Evolutionary conservation across 2,797 vertebrate genomes (phyloP).

Genomic region (Champsocephalus esox): DNA sequence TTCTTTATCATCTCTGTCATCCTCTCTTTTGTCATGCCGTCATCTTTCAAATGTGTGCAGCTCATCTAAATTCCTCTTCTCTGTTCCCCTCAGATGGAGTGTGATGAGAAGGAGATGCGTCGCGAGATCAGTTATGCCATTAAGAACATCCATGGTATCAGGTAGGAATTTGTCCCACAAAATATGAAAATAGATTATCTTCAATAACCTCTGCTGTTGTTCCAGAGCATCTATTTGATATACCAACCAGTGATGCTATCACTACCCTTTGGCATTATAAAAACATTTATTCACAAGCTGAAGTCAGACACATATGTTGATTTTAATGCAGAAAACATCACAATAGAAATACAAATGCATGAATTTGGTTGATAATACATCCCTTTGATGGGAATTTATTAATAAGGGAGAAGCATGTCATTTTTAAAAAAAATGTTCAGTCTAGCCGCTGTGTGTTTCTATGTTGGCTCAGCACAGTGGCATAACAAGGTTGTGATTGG

Average conservation of each 20-base stretch:
- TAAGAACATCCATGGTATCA: slow-evolving; percentile 99
- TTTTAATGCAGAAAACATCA: slow-evolving; percentile 3
- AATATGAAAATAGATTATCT: not conserved
- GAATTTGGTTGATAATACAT: slow-evolving; percentile 36
- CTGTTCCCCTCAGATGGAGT: slow-evolving; percentile 90
- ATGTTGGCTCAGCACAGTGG: slow-evolving; percentile 32
- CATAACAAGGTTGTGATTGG: too few species aligned
- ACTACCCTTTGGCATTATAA: not conserved
- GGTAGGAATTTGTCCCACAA: slow-evolving; percentile 58
- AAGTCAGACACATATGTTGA: not conserved
- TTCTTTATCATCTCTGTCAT: not conserved
- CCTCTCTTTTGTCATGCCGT: not conserved
- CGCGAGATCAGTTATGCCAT: slow-evolving; percentile 98
- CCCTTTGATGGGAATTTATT: slow-evolving; percentile 30
- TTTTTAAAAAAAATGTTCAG: not conserved
- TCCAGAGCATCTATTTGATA: not conserved
- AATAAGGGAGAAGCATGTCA: slow-evolving; percentile 34
- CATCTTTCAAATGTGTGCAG: not conserved
- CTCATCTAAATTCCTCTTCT: not conserved
- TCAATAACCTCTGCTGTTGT: not conserved
- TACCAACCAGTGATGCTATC: not conserved
- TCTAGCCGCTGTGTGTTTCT: slow-evolving; percentile 44
- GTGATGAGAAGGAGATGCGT: slow-evolving; percentile 96
- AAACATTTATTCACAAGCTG: slow-evolving; percentile 4
- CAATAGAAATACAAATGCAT: slow-evolving; percentile 20